phyloP scores from a whole-genome alignment of 2,113 vertebrate genomes.

The cattle (Bos taurus) region DNA sequence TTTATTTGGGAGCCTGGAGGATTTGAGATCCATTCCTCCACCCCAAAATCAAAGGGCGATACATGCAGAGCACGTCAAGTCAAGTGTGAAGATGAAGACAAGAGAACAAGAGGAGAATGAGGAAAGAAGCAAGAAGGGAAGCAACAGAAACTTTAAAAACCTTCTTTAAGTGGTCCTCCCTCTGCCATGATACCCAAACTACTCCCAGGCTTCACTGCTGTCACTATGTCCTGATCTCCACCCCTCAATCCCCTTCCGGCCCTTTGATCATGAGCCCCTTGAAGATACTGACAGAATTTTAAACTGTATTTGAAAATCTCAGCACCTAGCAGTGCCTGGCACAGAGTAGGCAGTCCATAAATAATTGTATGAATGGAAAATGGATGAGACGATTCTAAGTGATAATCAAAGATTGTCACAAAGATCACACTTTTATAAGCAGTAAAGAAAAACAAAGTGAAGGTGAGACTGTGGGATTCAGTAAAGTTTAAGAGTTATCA shows the following conservation, averaged over 20 bases:
- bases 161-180: neutral
- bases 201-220: fast-evolving
- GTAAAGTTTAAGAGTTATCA: neutral
- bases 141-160: neutral
- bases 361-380: neutral
- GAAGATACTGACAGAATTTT: neutral
- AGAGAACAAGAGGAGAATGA: neutral
- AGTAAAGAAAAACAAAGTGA: neutral
- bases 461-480: neutral
- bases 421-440: neutral
- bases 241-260: fast-evolving
- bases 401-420: neutral
- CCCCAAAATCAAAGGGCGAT: neutral
- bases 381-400: neutral
- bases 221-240: neutral
- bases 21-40: constrained; percentile 33
- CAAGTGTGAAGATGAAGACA: neutral
- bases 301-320: neutral
- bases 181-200: neutral
- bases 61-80: constrained; percentile 35
- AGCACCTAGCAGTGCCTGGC: neutral
- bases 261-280: too few species aligned
- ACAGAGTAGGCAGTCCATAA: neutral
- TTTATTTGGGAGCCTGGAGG: constrained; percentile 44
- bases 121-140: too few species aligned